These are phyloP conservation scores for Quadroppia sp. DNA, from an alignment of 2,888 invertebrate species.

Conservation along the genomic window DNA sequence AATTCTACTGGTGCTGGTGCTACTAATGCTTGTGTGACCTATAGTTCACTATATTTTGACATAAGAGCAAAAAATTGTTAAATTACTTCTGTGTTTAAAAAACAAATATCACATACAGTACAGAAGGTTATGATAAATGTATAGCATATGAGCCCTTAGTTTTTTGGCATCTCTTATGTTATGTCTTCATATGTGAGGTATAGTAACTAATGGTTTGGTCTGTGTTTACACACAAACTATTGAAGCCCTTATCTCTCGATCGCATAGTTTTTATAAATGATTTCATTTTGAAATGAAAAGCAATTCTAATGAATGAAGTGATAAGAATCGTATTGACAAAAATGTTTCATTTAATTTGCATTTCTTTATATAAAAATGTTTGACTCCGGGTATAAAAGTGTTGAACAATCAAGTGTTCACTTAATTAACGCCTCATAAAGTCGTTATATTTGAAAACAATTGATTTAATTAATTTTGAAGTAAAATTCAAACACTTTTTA, in stretches of 20 bases:
- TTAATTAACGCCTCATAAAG: not conserved
- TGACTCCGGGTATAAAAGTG: too few relatives aligned
- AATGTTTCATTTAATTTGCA: too few relatives aligned
- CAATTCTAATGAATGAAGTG: not conserved
- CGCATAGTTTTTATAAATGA: not conserved
- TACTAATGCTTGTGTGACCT: too few relatives aligned
- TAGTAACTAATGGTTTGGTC: conserved; percentile 22
- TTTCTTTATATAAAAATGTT: too few relatives aligned
- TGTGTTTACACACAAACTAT: conserved; percentile 22
- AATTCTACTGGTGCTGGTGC: too few relatives aligned
- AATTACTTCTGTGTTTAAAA: not conserved
- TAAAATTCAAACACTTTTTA: too few relatives aligned
- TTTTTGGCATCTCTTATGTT: not conserved
- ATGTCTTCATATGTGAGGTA: not conserved
- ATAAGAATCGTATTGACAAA: too few relatives aligned
- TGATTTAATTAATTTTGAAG: too few relatives aligned
- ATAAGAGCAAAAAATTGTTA: not conserved
- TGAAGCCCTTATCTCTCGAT: not conserved
- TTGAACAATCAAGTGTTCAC: not conserved
- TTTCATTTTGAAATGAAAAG: not conserved
- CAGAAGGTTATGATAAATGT: not conserved
- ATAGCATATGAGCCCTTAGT: conserved; percentile 6
- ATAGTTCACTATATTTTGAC: not conserved
- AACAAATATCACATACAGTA: conserved; percentile 8
- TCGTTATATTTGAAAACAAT: not conserved